Evolutionary conservation across 2,888 invertebrate species (phyloP).

Genomic region (Danaus chrysippus): DNA sequence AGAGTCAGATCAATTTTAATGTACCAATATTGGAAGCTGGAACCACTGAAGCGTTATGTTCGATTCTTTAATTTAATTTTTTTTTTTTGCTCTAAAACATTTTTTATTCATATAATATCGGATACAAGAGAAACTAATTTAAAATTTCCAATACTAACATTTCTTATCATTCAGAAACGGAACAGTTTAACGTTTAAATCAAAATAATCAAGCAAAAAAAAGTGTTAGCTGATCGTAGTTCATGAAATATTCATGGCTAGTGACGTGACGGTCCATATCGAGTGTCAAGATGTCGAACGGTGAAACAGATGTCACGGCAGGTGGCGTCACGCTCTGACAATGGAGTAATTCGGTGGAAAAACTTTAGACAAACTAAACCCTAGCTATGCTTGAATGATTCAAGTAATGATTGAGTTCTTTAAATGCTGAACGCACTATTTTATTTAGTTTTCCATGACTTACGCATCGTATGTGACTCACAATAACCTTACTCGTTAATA

Average conservation of each 20-base stretch:
- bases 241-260: too few species aligned
- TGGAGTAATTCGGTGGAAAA: neutral
- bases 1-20: conserved; percentile 39
- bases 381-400: neutral
- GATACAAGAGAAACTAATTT: too few species aligned
- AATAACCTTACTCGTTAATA: neutral
- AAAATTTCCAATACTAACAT: too few species aligned
- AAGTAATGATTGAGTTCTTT: too few species aligned
- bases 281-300: conserved; percentile 47
- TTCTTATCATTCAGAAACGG: too few species aligned
- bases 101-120: neutral
- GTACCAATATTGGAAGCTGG: conserved; percentile 45
- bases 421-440: too few species aligned
- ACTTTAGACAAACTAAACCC: neutral
- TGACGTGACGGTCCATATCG: neutral
- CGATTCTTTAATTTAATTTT: conserved; percentile 68
- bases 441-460: too few species aligned
- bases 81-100: conserved; percentile 20
- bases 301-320: conserved; percentile 66
- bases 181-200: too few species aligned
- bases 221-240: too few species aligned
- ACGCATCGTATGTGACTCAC: too few species aligned
- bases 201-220: too few species aligned
- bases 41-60: conserved; percentile 50
- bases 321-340: conserved; percentile 55